A percentile compares a stretch with the other conserved stretches of the same genome.
phyloP scores from a whole-genome alignment of 2,113 vertebrate genomes.

The Seriola quinqueradiata region DNA sequence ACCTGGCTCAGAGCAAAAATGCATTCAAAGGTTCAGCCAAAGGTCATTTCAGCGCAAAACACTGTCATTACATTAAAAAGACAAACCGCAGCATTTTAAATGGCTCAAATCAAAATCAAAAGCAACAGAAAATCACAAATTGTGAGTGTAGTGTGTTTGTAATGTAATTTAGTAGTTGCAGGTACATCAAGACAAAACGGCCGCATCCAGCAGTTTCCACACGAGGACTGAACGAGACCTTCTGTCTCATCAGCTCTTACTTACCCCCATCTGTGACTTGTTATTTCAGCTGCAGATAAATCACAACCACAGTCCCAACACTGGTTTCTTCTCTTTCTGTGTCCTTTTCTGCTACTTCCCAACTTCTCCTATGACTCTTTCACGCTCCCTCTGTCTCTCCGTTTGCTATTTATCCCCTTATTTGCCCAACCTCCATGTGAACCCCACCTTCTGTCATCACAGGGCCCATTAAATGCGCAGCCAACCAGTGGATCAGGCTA shows the following conservation, averaged over 20 bases:
- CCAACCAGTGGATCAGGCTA: background rate
- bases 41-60: background rate
- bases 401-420: background rate
- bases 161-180: background rate
- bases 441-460: constrained; percentile 48
- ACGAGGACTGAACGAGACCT: background rate
- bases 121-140: background rate
- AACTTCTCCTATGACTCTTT: background rate
- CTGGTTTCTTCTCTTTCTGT: background rate
- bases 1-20: background rate
- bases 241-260: background rate
- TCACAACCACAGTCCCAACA: background rate
- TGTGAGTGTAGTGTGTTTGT: background rate
- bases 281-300: background rate
- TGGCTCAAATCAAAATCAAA: too few relatives aligned
- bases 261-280: background rate
- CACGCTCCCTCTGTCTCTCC: background rate
- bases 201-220: background rate
- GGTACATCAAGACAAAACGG: background rate
- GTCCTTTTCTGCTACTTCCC: background rate
- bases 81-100: background rate
- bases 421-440: constrained; percentile 28
- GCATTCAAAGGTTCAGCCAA: background rate
- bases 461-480: constrained; percentile 45
- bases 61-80: background rate